phyloP scores from a whole-genome alignment of 2,797 vertebrate genomes.

The Lagocephalus sceleratus region DNA sequence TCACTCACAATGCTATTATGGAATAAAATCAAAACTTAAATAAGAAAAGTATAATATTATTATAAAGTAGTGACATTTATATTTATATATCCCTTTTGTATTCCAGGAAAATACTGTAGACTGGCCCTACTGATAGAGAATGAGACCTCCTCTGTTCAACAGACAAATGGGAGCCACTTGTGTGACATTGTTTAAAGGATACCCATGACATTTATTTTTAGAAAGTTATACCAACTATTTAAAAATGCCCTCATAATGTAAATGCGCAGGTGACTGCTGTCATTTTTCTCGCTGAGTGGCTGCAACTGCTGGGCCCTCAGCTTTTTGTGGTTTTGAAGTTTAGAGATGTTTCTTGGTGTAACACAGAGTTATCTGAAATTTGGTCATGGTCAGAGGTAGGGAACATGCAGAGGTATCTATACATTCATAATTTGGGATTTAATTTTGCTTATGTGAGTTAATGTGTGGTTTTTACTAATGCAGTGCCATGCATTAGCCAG shows the following conservation, averaged over 20 bases:
- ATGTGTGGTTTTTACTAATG: conserved; percentile 23
- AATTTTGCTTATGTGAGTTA: conserved; percentile 7
- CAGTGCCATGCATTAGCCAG: conserved; percentile 32
- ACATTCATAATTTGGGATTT: conserved; percentile 62
- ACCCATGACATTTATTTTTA: conserved; percentile 69
- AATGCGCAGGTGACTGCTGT: conserved; percentile 39
- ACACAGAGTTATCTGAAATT: conserved; percentile 54
- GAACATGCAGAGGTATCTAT: conserved; percentile 51
- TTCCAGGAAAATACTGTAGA: conserved; percentile 13
- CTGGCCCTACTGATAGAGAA: conserved; percentile 53
- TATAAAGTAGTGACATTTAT: no score
- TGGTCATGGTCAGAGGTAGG: conserved; percentile 44
- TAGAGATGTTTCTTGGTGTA: conserved; percentile 59
- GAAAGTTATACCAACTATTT: conserved; percentile 62
- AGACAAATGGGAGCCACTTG: conserved; percentile 60
- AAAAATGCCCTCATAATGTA: conserved; percentile 57
- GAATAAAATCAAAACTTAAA: no score
- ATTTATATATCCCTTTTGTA: not conserved
- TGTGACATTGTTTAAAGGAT: conserved; percentile 64
- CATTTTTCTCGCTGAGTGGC: conserved; percentile 34
- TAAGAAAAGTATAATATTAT: not conserved
- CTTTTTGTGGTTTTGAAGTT: conserved; percentile 45
- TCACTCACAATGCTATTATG: no score
- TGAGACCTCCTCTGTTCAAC: conserved; percentile 56
- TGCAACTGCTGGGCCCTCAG: conserved; percentile 49